phyloP scores from a whole-genome alignment of 2,888 invertebrate species.

The Linnaemya vulpina region DNA sequence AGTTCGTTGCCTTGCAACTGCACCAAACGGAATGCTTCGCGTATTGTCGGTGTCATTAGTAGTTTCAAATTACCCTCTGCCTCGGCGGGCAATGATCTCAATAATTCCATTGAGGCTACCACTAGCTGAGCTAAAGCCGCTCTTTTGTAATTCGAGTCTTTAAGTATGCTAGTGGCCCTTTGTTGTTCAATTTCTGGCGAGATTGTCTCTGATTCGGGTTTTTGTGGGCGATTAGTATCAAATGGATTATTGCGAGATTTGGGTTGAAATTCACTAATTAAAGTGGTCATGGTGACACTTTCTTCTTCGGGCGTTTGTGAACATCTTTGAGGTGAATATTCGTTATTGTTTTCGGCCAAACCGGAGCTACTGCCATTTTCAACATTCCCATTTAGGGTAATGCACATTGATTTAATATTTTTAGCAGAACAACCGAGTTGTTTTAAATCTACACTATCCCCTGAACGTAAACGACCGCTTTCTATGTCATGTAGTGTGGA shows the following conservation, averaged over 20 bases:
- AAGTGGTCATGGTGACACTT: constrained; percentile 82
- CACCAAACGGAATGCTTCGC: constrained; percentile 83
- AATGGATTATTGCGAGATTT: constrained; percentile 82
- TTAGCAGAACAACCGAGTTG: constrained; percentile 69
- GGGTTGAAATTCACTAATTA: constrained; percentile 82
- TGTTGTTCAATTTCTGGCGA: constrained; percentile 93
- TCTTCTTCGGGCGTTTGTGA: constrained; percentile 78
- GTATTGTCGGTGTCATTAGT: constrained; percentile 83
- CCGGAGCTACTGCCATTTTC: constrained; percentile 74
- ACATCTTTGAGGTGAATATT: constrained; percentile 78
- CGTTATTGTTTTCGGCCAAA: constrained; percentile 72
- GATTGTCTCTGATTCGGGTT: constrained; percentile 85
- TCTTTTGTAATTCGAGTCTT: constrained; percentile 93
- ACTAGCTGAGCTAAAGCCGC: constrained; percentile 93
- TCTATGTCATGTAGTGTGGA: constrained; percentile 82
- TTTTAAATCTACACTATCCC: constrained; percentile 69
- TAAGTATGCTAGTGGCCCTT: constrained; percentile 90
- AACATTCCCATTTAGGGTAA: constrained; percentile 76
- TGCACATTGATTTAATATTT: constrained; percentile 76
- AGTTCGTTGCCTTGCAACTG: constrained; percentile 83
- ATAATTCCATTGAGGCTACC: constrained; percentile 92
- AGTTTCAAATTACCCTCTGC: constrained; percentile 84
- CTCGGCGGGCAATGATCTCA: constrained; percentile 86
- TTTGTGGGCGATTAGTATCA: constrained; percentile 82
- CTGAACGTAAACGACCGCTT: constrained; percentile 77